These are phyloP conservation scores for Micromesistius poutassou DNA, from an alignment of 2,797 vertebrate genomes.

Conservation along the genomic window DNA sequence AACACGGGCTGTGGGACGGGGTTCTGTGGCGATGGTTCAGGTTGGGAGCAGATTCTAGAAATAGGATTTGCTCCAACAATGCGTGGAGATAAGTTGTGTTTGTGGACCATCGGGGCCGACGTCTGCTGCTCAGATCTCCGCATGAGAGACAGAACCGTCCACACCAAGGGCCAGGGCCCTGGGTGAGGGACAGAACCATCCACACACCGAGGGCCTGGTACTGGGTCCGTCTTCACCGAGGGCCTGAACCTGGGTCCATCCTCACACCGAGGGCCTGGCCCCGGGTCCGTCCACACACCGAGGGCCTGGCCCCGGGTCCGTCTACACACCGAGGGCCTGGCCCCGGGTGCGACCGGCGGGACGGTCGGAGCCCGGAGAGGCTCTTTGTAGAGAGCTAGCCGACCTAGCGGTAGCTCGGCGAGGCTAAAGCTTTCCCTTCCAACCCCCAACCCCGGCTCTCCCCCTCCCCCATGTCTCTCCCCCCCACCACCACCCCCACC, in stretches of 20 bases:
- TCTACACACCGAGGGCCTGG: too few relatives aligned
- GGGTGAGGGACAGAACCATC: background rate
- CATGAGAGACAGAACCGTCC: background rate
- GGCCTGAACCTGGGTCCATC: too few relatives aligned
- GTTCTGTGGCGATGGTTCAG: background rate
- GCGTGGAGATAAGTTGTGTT: background rate
- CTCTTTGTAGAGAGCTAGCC: constrained; percentile 18
- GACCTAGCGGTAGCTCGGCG: constrained; percentile 32
- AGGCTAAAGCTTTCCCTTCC: constrained; percentile 57
- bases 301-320: too few relatives aligned
- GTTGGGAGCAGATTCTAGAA: background rate
- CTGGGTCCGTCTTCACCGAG: too few relatives aligned
- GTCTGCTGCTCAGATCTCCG: background rate
- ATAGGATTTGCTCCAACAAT: background rate
- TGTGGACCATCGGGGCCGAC: background rate
- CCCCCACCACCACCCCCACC: constrained; percentile 70
- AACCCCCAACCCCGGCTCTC: constrained; percentile 62
- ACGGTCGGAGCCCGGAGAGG: background rate
- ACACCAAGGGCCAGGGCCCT: background rate
- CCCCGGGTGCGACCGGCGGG: too few relatives aligned
- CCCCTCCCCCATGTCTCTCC: constrained; percentile 70
- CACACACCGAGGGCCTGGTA: background rate
- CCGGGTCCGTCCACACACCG: too few relatives aligned
- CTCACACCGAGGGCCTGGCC: too few relatives aligned
- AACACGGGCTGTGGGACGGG: background rate